Conservation (phyloP, 2,113 vertebrate species). For the Tyto alba region DNA sequence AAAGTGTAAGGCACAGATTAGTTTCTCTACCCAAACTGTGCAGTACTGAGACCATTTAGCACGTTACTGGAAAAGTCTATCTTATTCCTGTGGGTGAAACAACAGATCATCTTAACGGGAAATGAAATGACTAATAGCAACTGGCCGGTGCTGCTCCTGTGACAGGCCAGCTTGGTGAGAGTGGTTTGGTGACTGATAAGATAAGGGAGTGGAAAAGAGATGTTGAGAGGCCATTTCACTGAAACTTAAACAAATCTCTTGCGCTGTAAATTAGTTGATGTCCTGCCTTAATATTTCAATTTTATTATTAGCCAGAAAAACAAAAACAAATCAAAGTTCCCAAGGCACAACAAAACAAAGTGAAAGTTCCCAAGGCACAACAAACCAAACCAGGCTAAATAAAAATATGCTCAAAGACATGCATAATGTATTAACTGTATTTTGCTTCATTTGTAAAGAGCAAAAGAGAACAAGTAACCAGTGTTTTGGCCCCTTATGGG, state of each 20-base stretch:
- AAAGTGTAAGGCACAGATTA: neutral
- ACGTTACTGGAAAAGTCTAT: neutral
- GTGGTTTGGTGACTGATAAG: neutral
- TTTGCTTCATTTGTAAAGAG: slow-evolving; percentile 57
- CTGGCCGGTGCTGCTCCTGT: neutral
- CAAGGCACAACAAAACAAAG: slow-evolving; percentile 24
- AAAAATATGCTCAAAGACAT: slow-evolving; percentile 27
- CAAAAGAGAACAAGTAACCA: slow-evolving; percentile 59
- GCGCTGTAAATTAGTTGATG: neutral
- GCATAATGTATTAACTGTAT: slow-evolving; percentile 54
- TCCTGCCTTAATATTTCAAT: slow-evolving; percentile 4
- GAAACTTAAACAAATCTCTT: neutral
- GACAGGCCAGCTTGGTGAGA: neutral
- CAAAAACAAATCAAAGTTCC: slow-evolving; percentile 35
- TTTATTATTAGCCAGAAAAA: slow-evolving; percentile 15
- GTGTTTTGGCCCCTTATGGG: neutral
- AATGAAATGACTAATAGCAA: slow-evolving; percentile 16
- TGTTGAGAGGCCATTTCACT: neutral
- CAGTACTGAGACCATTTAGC: neutral
- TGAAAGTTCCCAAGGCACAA: slow-evolving; percentile 35
- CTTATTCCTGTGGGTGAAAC: neutral
- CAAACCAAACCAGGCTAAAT: neutral
- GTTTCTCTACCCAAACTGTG: neutral
- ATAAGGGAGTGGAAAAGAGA: neutral
- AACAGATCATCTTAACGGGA: neutral